Base-by-base conservation (phyloP, 2,888 invertebrate genomes). In the Eilema depressum region DNA sequence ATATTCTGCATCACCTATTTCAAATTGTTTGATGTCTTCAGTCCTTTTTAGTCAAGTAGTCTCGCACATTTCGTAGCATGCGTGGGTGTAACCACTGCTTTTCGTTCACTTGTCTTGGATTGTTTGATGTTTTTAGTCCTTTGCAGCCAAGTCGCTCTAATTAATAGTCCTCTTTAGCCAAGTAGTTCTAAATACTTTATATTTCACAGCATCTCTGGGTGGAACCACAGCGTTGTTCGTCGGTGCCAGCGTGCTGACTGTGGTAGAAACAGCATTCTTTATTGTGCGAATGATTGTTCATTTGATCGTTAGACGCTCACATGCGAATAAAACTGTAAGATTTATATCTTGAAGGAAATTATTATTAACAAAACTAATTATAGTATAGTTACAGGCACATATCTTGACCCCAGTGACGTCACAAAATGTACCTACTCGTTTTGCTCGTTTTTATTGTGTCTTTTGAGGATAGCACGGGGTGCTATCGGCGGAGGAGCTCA, bases 211-310 rank as follows among this genome's bases (percentile, higher is more conserved):
- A 0, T 95, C 95, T 0, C 85, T 95, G 0, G 95, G 95, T 0
- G 95, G 95, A 0, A 95, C 95, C 0, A 94, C 95, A 0, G 95
- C 95, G 0, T 80, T 95, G 1, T 95, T 95, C 74, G 93, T 95
- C 2, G 95, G 95, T 0, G 94, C 95, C 69, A 95, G 95, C 80
- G 93, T 95, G 59, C 83, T 95, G 57, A 94, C 95, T 0, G 89
- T 93, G 1, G 92, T 95, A 53, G 95, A 95, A 78, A 94, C 92
- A 0, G 80, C 71, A 0, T 83, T 95, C 12, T 95, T 94, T 78
- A 77, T 95, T 62, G 63, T 93, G 23, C 79, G 92, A 2, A 85
- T 86, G n/a, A 33, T 88, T 0, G 80, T 89, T 4, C 79, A 77
- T 8, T n/a, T 83, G 33, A 7, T 83, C 2, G 8, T 64, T 25